These are phyloP conservation scores for Charaxes varanes DNA, from an alignment of 1,140 invertebrate genomes.

Conservation along the genomic window DNA sequence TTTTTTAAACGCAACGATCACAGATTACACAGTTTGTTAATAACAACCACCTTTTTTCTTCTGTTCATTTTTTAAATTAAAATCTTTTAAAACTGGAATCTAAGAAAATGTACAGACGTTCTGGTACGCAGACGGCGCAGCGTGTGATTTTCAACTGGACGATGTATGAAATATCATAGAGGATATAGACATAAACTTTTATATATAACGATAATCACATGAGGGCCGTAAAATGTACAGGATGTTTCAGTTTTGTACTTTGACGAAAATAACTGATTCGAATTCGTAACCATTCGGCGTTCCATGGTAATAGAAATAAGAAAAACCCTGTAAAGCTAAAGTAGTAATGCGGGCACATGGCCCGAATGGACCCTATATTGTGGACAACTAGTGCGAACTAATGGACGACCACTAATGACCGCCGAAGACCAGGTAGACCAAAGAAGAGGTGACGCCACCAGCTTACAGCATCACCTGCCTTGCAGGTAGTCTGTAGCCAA, in stretches of 20 bases:
- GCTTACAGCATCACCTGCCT: too few species aligned
- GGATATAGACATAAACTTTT: slow-evolving; percentile 42
- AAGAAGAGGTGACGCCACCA: too few species aligned
- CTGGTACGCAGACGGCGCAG: slow-evolving; percentile 16
- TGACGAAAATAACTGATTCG: background rate
- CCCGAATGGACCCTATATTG: too few species aligned
- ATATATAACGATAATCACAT: slow-evolving; percentile 51
- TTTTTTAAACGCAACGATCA: slow-evolving; percentile 1
- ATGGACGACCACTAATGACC: too few species aligned
- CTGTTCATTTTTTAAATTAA: slow-evolving; percentile 7
- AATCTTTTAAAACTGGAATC: background rate
- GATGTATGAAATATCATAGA: slow-evolving; percentile 37
- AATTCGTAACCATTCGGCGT: too few species aligned
- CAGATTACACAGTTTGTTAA: background rate
- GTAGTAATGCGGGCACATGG: too few species aligned
- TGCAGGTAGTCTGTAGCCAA: too few species aligned
- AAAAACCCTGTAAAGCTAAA: too few species aligned
- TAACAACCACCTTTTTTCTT: slow-evolving; percentile 19
- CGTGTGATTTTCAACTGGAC: slow-evolving; percentile 45
- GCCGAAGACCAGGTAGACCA: too few species aligned
- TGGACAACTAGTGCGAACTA: too few species aligned
- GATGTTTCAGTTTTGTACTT: slow-evolving; percentile 36
- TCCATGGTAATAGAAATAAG: too few species aligned
- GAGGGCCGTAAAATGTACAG: slow-evolving; percentile 54
- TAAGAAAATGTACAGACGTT: slow-evolving; percentile 5